Base-by-base conservation (phyloP, 2,888 invertebrate species). In the Phengaris arion region DNA sequence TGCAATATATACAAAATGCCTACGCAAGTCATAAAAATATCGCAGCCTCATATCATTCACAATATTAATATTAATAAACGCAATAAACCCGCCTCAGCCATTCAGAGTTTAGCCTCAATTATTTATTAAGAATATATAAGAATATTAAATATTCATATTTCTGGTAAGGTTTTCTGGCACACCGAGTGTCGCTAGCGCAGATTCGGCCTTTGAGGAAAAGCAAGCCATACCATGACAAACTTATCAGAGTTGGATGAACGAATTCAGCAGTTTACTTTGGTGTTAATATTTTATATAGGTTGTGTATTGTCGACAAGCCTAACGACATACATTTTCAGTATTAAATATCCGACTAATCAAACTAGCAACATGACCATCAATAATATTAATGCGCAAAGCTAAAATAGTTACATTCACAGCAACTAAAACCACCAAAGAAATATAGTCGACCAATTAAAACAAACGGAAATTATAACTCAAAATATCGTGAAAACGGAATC, bases 21-120 rank as follows among this genome's bases (percentile, higher is more conserved):
- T 46, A 54, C 68, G 22, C 76, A 79, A 79, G 76, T 78, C 76
- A 78, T 52, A 72, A 22, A 22, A 54, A 52, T 35, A 54, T 51
- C 52, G 12, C 68, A 52, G 72, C 72, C 22, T 52, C 35, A 22
- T 22, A 12, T 54, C 69, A 12, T 46, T 13, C 22, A 69, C 48
- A 69, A 68, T 45, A 46, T 46, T 7, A 35, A 35, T 35, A 46
- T 59, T 59, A 3, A 68, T n/a, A 68, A 68, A 46, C 68, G 68
- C 59, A 59, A 22, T 10, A 59, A 52, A 64, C 13, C 64, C 12
- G 64, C 22, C 12, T 10, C 12, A 64, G 64, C 64, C 64, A 64
- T 35, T 64, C 64, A 52, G 52, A 52, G 59, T 59, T 59, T 22
- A 64, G 10, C 64, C 22, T 64, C 35, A 52, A 52, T 52, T 9